Base-by-base conservation (phyloP, 2,888 invertebrate genomes). In the Mythimna pallens region DNA sequence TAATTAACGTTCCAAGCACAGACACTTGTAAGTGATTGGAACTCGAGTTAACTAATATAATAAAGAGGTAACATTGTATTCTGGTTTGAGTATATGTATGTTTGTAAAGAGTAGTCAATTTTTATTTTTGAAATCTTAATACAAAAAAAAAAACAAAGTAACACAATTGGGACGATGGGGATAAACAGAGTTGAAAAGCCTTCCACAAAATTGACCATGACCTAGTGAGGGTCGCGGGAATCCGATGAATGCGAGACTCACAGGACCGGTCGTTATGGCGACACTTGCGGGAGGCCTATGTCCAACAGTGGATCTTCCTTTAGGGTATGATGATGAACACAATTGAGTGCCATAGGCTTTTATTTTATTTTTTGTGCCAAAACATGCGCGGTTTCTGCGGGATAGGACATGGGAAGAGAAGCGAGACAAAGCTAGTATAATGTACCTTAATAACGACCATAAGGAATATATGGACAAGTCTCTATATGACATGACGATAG, bases 1-100 rank as follows among this genome's bases (percentile, higher is more conserved):
- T 68, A 3, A 74, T 36, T 14, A 52, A 12, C 12, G 34, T 73
- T 55, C 14, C 12, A 61, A 34, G n/a, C 12, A 74, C 40, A 43
- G n/a, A 40, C 10, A 25, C 34, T 70, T 61, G 34, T 25, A 30
- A 65, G 43, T 61, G 34, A 59, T 36, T 59, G 17, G 2, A 43
- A 65, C 8, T 58, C n/a, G 40, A 58, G 17, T 34, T 30, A 17
- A 30, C 0, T 57, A 30, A 8, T n/a, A 34, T 34, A 3, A 17
- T 58, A 40, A 22, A 34, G n/a, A 36, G 1, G 10, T 36, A 58
- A n/a, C 9, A 34, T 17, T 30, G 34, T 58, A 34, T 58, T n/a
- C 14, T 52, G 14, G 17, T 58, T 30, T 6, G 14, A 30, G 30
- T 20, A 17, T 30, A 5, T 14, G 4, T 40, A 25, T 25, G 12